These are phyloP conservation scores for Pseudochirops cupreus DNA, from an alignment of 2,797 vertebrate species.

Conservation along the genomic window DNA sequence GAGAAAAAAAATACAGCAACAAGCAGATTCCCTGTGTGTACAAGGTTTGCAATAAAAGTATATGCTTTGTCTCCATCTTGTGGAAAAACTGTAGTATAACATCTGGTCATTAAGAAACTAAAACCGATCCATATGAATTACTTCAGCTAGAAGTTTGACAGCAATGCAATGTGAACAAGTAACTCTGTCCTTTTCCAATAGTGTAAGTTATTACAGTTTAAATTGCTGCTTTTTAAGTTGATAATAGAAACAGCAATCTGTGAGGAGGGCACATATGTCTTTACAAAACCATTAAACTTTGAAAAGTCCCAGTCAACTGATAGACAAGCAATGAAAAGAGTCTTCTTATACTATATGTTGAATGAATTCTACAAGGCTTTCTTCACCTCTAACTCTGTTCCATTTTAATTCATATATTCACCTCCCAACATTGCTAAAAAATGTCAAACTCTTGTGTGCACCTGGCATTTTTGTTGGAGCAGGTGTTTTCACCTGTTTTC, in stretches of 20 bases:
- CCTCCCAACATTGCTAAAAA: not conserved
- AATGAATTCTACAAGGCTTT: not conserved
- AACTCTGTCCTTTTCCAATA: not conserved
- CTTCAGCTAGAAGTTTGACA: not conserved
- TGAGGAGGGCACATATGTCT: not conserved
- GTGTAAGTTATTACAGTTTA: not conserved
- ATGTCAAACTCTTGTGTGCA: not conserved
- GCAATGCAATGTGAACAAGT: not conserved
- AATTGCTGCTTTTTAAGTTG: not conserved
- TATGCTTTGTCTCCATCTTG: constrained; percentile 67
- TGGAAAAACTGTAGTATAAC: constrained; percentile 35
- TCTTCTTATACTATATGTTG: not conserved
- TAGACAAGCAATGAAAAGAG: not conserved
- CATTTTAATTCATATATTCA: not conserved
- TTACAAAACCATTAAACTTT: not conserved
- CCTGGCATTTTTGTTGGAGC: not conserved
- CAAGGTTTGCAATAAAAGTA: not conserved
- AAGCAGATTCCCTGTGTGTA: not conserved
- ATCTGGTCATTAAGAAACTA: not conserved
- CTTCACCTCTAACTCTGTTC: not conserved
- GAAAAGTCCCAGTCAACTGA: not conserved
- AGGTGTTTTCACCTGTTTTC: not conserved
- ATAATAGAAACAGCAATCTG: not conserved
- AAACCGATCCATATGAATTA: not conserved
- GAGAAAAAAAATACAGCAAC: not conserved